Base-by-base conservation (phyloP, 2,888 invertebrate species). In the Hofmannophila pseudospretella region DNA sequence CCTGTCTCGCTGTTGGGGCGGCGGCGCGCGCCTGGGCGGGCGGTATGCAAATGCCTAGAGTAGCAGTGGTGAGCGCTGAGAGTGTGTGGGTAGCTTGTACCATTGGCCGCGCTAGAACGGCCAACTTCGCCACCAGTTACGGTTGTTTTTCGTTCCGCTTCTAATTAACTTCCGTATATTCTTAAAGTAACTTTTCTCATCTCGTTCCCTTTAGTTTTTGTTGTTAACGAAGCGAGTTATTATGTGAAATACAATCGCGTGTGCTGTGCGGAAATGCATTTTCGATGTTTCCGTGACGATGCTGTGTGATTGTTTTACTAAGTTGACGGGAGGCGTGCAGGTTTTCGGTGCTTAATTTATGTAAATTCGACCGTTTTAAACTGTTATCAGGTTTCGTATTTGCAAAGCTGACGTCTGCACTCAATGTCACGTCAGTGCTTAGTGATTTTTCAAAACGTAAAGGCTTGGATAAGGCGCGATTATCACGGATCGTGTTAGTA, bases 101-200 rank as follows among this genome's bases (percentile, higher is more conserved):
- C 80, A 84, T 85, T 85, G 85, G 82, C 81, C 79, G 75, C 77
- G 77, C 76, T 87, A 88, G 87, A 87, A 84, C 85, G 85, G 78
- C 85, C 65, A 87, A 86, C 87, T 81, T 86, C 87, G 88, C 84
- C 86, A 84, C 76, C 85, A 85, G 87, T 81, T 80, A 87, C 88
- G 88, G 88, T 88, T 88, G 88, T 87, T 88, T 85, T 86, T 84
- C 84, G 85, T 78, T 84, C 82, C 77, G 76, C 74, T 82, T 75
- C 77, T 87, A 86, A 86, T 87, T 87, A 85, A 84, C 84, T 85
- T 85, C 80, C 84, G 84, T 84, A 76, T 79, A 82, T 84, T 82
- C 82, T 84, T 75, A 72, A 81, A 79, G 78, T 79, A 84, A 86
- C 85, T 85, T 86, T 85, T 84, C 79, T 81, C 86, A 84, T 86